Conservation (phyloP, 2,888 invertebrate species). For the Pseudanteris insignis region DNA sequence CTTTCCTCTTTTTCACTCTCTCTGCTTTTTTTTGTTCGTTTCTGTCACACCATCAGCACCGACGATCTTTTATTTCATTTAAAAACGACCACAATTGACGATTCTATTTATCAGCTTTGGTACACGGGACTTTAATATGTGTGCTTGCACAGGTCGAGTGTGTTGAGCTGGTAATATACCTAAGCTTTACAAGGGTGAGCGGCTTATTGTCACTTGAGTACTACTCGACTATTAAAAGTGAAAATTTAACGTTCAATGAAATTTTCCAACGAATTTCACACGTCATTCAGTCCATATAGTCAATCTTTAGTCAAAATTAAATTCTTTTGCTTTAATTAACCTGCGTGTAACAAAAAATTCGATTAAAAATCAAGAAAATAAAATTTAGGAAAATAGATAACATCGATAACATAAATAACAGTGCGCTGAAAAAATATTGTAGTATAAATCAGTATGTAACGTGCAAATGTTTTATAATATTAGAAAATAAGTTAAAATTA, state of each 20-base stretch:
- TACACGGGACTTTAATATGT: conserved; percentile 40
- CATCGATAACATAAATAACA: too few species aligned
- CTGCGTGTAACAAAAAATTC: not conserved
- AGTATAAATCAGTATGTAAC: too few species aligned
- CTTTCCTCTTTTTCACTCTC: conserved; percentile 18
- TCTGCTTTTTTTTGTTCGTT: conserved; percentile 20
- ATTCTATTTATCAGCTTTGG: conserved; percentile 46
- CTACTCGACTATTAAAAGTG: conserved; percentile 42
- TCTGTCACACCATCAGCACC: conserved; percentile 49
- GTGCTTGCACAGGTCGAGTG: conserved; percentile 43
- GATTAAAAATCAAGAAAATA: not conserved
- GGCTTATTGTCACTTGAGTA: conserved; percentile 43
- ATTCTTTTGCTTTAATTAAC: conserved; percentile 4
- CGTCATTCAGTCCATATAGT: conserved; percentile 28
- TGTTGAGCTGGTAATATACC: conserved; percentile 42
- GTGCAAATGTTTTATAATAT: too few species aligned
- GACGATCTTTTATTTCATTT: conserved; percentile 38
- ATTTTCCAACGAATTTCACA: conserved; percentile 31
- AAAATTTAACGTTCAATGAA: conserved; percentile 27
- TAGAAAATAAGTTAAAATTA: too few species aligned
- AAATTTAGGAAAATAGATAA: too few species aligned
- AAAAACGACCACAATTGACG: conserved; percentile 47
- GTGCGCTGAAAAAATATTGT: too few species aligned
- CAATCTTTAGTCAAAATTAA: conserved; percentile 16
- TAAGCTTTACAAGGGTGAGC: conserved; percentile 40